Conservation (phyloP, 2,797 vertebrate species). For the Rhadinocentrus ornatus region DNA sequence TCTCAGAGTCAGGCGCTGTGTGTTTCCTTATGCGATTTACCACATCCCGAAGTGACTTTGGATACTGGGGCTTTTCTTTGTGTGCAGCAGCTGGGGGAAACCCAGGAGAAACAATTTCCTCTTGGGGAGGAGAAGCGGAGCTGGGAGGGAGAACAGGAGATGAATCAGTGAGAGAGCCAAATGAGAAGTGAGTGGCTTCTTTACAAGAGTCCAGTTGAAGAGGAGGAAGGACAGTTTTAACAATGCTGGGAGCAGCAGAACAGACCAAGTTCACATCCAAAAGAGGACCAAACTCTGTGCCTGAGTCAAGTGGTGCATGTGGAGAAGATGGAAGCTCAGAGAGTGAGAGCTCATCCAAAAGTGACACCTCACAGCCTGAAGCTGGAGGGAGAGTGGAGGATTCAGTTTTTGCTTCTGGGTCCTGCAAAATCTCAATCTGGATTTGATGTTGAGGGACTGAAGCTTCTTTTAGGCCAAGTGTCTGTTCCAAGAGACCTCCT, state of each 20-base stretch:
- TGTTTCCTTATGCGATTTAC: constrained; percentile 92
- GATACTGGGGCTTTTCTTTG: constrained; percentile 57
- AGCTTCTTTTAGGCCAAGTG: constrained; percentile 7
- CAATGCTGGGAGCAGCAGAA: constrained; percentile 9
- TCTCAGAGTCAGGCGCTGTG: constrained; percentile 94
- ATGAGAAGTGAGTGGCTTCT: constrained; percentile 24
- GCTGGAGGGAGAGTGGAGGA: not conserved
- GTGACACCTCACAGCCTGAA: constrained; percentile 14
- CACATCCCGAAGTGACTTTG: constrained; percentile 86
- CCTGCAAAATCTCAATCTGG: constrained; percentile 17
- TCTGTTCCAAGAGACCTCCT: constrained; percentile 15
- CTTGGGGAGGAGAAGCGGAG: constrained; percentile 14
- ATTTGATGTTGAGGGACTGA: constrained; percentile 24
- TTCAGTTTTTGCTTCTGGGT: constrained; percentile 4
- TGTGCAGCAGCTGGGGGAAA: constrained; percentile 4
- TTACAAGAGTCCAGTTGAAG: constrained; percentile 28
- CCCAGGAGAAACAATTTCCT: constrained; percentile 15
- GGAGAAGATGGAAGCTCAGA: constrained; percentile 19
- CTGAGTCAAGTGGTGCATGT: not conserved
- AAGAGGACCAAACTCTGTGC: constrained; percentile 11
- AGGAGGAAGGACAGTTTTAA: constrained; percentile 25
- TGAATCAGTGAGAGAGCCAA: constrained; percentile 16
- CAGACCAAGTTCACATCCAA: constrained; percentile 18
- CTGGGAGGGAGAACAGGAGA: not conserved
- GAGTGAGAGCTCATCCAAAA: constrained; percentile 17